These are phyloP conservation scores for human (Homo sapiens) DNA, from an alignment of 2,113 vertebrate genomes.

Conservation along the genomic window GRCh38 chr18:40287001-40287500, in stretches of 20 bases:
- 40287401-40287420: not conserved
- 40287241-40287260: not conserved
- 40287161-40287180: not conserved
- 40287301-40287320: not conserved
- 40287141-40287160: not conserved
- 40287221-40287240: not conserved
- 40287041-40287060: not conserved
- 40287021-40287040: not conserved
- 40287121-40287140: not conserved
- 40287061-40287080: not conserved
- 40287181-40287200: not conserved
- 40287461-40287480: not conserved
- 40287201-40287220: not conserved
- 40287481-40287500: not conserved
- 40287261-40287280: not conserved
- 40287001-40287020: not conserved
- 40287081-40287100: not conserved
- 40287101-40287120: not conserved
- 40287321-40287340: not conserved
- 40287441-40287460: not conserved
- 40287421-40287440: not conserved
- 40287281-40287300: not conserved
- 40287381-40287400: not conserved
- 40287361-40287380: not conserved
- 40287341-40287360: not conserved